A percentile compares a stretch with the other conserved stretches of the same genome.
phyloP scores from a whole-genome alignment of 2,113 vertebrate genomes.

The Gracilinanus agilis region DNA sequence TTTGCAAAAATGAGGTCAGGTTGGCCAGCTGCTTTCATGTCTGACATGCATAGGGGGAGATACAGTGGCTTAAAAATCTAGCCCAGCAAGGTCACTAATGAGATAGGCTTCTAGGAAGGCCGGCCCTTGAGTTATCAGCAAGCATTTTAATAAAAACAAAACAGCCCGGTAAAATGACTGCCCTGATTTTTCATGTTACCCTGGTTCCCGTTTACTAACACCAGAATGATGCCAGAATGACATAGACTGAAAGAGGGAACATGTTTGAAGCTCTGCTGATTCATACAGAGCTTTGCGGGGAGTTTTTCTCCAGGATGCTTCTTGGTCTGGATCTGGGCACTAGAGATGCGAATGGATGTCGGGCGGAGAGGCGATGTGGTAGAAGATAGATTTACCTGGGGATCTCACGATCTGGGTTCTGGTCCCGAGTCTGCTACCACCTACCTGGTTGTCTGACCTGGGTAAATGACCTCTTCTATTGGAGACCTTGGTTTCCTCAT shows the following conservation, averaged over 20 bases:
- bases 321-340: rapidly evolving
- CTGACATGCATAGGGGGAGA: not conserved
- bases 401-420: not conserved
- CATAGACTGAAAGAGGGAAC: not conserved
- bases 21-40: not conserved
- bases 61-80: not conserved
- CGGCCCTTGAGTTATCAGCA: not conserved
- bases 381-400: not conserved
- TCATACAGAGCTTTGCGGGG: not conserved
- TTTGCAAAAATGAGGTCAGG: not conserved
- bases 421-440: not conserved
- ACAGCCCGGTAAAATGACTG: not conserved
- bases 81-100: not conserved
- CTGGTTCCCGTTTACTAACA: not conserved
- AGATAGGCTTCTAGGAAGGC: not conserved
- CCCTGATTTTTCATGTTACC: not conserved
- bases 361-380: not conserved
- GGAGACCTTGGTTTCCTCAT: not conserved
- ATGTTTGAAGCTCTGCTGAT: not conserved
- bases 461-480: not conserved
- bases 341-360: not conserved
- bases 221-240: not conserved
- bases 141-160: not conserved
- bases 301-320: too few species aligned
- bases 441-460: not conserved